Evolutionary conservation across 2,888 invertebrate species (phyloP).

Genomic region (Xestia rhomboidea): DNA sequence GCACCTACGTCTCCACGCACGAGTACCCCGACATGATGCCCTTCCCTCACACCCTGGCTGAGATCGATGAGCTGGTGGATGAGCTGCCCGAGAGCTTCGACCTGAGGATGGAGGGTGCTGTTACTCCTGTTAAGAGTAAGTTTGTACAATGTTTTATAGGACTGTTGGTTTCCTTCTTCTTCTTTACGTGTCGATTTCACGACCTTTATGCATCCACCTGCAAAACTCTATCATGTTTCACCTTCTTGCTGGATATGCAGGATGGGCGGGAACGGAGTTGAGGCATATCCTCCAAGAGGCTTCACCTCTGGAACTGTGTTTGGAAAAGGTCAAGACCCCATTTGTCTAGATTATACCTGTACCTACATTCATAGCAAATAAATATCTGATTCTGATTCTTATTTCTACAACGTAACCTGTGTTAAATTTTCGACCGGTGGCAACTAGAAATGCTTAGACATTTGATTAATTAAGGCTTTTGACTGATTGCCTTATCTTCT

Average conservation of each 20-base stretch:
- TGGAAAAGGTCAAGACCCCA: neutral
- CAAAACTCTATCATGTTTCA: neutral
- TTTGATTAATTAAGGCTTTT: neutral
- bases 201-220: neutral
- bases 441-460: neutral
- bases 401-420: neutral
- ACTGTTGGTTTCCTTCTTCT: too few species aligned
- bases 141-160: neutral
- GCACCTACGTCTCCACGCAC: constrained; percentile 58
- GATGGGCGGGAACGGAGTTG: neutral
- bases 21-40: constrained; percentile 46
- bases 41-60: constrained; percentile 70
- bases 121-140: constrained; percentile 75
- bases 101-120: constrained; percentile 73
- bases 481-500: neutral
- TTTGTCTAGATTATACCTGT: too few species aligned
- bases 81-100: constrained; percentile 75
- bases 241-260: neutral
- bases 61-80: constrained; percentile 63
- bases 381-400: too few species aligned
- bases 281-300: neutral
- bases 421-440: neutral
- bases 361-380: too few species aligned
- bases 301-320: neutral
- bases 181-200: neutral